Evolutionary conservation across 64 coral and sea anemone species (phyloP), one percentile per base, ranked within the genome.

Genomic region (Montipora sp.): DNA sequence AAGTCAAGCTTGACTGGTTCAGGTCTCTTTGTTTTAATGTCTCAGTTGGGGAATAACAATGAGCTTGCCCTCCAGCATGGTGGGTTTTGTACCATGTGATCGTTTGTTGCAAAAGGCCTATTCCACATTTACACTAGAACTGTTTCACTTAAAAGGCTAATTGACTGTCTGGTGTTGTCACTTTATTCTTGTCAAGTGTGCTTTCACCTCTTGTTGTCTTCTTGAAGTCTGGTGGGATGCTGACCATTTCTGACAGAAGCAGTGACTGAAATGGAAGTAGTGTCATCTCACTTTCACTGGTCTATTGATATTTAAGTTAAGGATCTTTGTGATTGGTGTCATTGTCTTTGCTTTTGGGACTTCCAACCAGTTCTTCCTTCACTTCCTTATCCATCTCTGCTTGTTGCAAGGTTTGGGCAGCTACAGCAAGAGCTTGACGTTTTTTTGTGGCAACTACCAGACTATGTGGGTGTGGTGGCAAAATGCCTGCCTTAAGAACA

Each of bases 381-480:
- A 24, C 14, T 68, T 68, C 63, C 12, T 68, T 18, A 21, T 20
- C 6, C 68, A 71, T 18, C 11, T 66, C 81, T 55, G 61, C 75
- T 53, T 75, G 92, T 63, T 82, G n/a, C 57, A 9, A 71, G 18
- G 68, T 15, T 71, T 47, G 71, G 75, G 75, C 45, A 59, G 85
- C 73, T 50, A 58, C 46, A 9, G 11, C 83, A 59, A 48, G 24
- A 22, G 88, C 82, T 48, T 93, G 83, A 61, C 96, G 89, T 49
- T 96, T 96, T 87, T 88, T 87, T 78, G 94, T 88, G 36, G 96
- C 96, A 71, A 93, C 88, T 53, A 94, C 94, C 6, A 98, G 75
- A 69, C 94, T 93, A 50, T 90, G 94, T 18, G 96, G 96, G 46
- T 98, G 96, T 13, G 95, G 91, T 51, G 96, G 96, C 61, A 98